phyloP scores from a whole-genome alignment of 2,797 vertebrate genomes.

The Argyrosomus regius region DNA sequence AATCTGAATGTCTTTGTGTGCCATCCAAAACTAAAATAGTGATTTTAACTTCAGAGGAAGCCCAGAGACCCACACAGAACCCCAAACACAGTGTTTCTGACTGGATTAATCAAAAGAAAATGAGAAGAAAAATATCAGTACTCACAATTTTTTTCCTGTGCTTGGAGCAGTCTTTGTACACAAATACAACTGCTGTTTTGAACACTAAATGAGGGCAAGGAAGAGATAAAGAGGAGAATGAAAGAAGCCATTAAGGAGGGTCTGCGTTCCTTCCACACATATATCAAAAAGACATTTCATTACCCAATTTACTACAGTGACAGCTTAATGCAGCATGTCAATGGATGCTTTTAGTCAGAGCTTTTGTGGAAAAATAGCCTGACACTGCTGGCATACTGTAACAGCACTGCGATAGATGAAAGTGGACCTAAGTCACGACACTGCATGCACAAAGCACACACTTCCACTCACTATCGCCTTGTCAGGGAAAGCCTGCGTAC shows the following conservation, averaged over 20 bases:
- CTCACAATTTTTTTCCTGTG: constrained; percentile 97
- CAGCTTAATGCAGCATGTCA: constrained; percentile 16
- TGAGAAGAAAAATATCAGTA: constrained; percentile 38
- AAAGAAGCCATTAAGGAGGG: constrained; percentile 51
- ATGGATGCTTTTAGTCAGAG: constrained; percentile 21
- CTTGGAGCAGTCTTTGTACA: constrained; percentile 96
- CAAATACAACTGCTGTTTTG: constrained; percentile 96
- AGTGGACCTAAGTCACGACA: constrained; percentile 31
- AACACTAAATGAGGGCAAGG: constrained; percentile 86
- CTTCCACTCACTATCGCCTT: constrained; percentile 25
- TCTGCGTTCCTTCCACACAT: background rate
- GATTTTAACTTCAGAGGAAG: constrained; percentile 14
- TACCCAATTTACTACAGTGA: background rate
- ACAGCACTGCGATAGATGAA: constrained; percentile 17
- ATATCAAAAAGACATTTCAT: constrained; percentile 31
- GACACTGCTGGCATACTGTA: background rate
- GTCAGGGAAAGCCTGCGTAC: constrained; percentile 8
- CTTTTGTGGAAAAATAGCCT: constrained; percentile 7
- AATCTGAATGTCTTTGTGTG: constrained; percentile 32
- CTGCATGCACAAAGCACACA: constrained; percentile 22
- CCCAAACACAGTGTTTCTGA: constrained; percentile 2
- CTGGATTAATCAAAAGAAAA: constrained; percentile 22
- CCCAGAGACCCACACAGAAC: background rate
- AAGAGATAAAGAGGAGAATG: constrained; percentile 22
- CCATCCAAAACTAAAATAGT: constrained; percentile 1